Base-by-base conservation (phyloP, 2,888 invertebrate genomes). In the Eupeodes luniger region DNA sequence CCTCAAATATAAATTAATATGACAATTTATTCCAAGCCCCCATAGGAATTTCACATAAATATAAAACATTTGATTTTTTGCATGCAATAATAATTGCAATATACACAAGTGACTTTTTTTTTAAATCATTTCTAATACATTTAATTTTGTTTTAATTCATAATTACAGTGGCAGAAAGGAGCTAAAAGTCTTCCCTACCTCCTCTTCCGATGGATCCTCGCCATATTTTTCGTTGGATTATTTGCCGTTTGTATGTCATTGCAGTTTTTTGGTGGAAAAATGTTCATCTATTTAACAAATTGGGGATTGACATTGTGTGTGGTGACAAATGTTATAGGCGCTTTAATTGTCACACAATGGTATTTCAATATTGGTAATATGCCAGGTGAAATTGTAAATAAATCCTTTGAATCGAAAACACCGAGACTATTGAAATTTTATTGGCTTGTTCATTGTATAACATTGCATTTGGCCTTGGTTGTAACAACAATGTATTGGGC, bases 401-500 rank as follows among this genome's bases (percentile, higher is more conserved):
- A 90, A 89, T 74, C 91, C 90, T 77, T 77, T 14, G 75, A 67
- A 49, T 53, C 75, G 62, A 34, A 74, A 10, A 92, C 93, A 47
- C 91, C 94, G 1, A 91, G 85, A 11, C 86, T 93, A 7, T 93
- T 94, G 59, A 94, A 94, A 90, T 91, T 94, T 27, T 97, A 97
- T 92, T 97, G 97, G 97, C 94, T 96, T 72, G 91, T 95, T 1
- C 95, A 96, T 91, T 95, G 95, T 77, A 95, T 96, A 47, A 95
- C 96, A 0, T 95, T 96, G 85, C 93, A 96, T 49, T 79, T 93
- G 90, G 96, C 97, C 0, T 94, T 97, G 86, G 96, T 96, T 84
- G 96, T 97, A 90, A 96, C 97, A 3, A 94, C 96, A 4, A 94
- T 96, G 55, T 97, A 97, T 93, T 97, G 97, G 97, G 92, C 94